These are phyloP conservation scores for Drosophila mauritiana DNA, from an alignment of 1,140 invertebrate species.

Conservation along the genomic window DNA sequence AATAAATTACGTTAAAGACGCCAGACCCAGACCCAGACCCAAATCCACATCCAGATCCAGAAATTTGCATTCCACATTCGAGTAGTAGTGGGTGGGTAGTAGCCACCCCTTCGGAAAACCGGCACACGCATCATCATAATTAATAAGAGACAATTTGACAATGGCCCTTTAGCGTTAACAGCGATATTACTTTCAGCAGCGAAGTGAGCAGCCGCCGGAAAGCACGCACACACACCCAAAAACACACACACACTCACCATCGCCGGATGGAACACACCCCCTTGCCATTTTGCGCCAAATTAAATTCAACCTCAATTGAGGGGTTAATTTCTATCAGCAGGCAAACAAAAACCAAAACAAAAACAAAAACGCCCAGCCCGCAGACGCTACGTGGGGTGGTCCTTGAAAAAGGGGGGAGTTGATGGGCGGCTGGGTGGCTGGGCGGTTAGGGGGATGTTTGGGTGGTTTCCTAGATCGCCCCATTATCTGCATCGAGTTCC, in stretches of 20 bases:
- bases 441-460: slow-evolving; percentile 16
- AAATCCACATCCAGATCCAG: slow-evolving; percentile 49
- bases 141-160: slow-evolving; percentile 83
- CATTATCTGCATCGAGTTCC: slow-evolving; percentile 81
- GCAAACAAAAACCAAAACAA: slow-evolving; percentile 81
- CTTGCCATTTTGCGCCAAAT: slow-evolving; percentile 84
- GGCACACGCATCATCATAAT: slow-evolving; percentile 81
- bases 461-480: slow-evolving; percentile 34
- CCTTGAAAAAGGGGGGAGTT: slow-evolving; percentile 16
- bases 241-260: slow-evolving; percentile 18
- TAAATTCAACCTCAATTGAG: slow-evolving; percentile 84
- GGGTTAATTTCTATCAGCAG: slow-evolving; percentile 84
- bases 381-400: slow-evolving; percentile 52
- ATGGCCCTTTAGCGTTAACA: slow-evolving; percentile 82
- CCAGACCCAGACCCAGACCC: slow-evolving; percentile 57
- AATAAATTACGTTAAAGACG: slow-evolving; percentile 81
- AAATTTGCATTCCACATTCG: slow-evolving; percentile 68
- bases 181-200: slow-evolving; percentile 77
- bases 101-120: slow-evolving; percentile 11
- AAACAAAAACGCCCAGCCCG: slow-evolving; percentile 64
- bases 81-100: not conserved
- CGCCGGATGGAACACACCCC: slow-evolving; percentile 47
- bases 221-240: slow-evolving; percentile 37
- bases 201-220: slow-evolving; percentile 56
- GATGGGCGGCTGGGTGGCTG: slow-evolving; percentile 3